Evolutionary conservation across 2,888 invertebrate genomes (phyloP).

Genomic region (Acrobasis consociella): DNA sequence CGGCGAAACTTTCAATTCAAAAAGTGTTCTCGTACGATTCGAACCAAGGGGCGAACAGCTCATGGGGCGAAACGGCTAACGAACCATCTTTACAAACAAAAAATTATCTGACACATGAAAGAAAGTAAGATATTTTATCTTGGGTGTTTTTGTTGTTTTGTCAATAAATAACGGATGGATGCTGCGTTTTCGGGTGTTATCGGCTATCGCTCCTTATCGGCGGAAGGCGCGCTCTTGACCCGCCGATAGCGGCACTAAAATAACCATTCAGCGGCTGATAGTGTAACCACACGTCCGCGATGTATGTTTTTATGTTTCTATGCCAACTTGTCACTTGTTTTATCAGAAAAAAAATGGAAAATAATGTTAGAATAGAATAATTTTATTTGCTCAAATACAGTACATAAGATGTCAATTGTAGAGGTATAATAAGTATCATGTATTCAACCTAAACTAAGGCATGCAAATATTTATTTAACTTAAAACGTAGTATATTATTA

Average conservation of each 20-base stretch:
- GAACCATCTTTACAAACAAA: slow-evolving; percentile 41
- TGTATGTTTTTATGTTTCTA: slow-evolving; percentile 17
- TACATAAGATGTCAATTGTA: too few relatives aligned
- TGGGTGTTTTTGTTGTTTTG: slow-evolving; percentile 21
- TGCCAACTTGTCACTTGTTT: too few relatives aligned
- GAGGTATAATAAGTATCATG: too few relatives aligned
- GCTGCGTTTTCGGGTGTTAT: slow-evolving; percentile 62
- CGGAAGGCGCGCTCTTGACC: slow-evolving; percentile 81
- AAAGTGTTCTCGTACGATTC: too few relatives aligned
- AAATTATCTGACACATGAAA: slow-evolving; percentile 42
- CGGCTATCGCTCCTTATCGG: slow-evolving; percentile 58
- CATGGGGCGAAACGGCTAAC: slow-evolving; percentile 37
- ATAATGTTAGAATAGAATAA: too few relatives aligned
- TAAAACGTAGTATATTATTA: too few relatives aligned
- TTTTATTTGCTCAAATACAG: too few relatives aligned
- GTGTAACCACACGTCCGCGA: slow-evolving; percentile 31
- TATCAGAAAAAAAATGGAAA: too few relatives aligned
- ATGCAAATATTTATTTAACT: too few relatives aligned
- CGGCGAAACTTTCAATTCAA: too few relatives aligned
- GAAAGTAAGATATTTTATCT: slow-evolving; percentile 52
- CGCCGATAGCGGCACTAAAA: slow-evolving; percentile 63
- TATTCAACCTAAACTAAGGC: too few relatives aligned
- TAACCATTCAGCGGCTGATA: slow-evolving; percentile 52
- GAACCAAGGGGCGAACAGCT: too few relatives aligned
- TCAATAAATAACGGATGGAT: slow-evolving; percentile 58